Evolutionary conservation across 2,113 vertebrate genomes (phyloP), one percentile per base, ranked within the genome.

Genomic region (Tenebrosternarchus preto): DNA sequence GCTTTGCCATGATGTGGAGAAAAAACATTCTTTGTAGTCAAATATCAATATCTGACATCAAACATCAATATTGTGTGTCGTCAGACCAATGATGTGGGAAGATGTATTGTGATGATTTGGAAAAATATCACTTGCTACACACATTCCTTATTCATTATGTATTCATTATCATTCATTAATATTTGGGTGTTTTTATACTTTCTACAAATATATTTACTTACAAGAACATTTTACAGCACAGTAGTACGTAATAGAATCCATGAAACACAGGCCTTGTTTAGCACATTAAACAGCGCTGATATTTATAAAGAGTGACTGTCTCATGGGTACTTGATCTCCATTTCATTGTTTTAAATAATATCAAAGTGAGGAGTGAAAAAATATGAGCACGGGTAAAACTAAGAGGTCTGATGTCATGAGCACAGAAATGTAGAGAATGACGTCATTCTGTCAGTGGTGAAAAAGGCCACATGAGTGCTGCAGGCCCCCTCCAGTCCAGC

Each of bases 1-100:
- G 22, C 0, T 53, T n/a, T 36, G 2, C 36, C n/a, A 17, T 46
- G 1, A 75, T 68, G 11, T 29, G 5, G 31, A 27, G 56, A 74
- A 66, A 27, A 66, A 27, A 50, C 43, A 50, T 12, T 11, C 11
- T 50, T 50, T 50, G 43, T 50, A 50, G 15, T 50, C 9, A 11
- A 50, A 15, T 2, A 36, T 36, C 43, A 50, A 12, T 43, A 22
- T 74, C 59, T 57, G 24, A 74, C 71, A 43, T 74, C 53, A 80
- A 74, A 74, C 71, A 80, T 27, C 12, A 57, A 25, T 43, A 80
- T 74, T 50, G 66, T 66, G 64, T 68, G 64, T 39, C 31, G 20
- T 22, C 43, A 50, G 43, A 50, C 9, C 43, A n/a, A 6, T 67
- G 19, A 68, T 39, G 64, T 39, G 64, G 20, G 43, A 50, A 50